Base-by-base conservation (phyloP, 2,113 vertebrate species). In the Psittacula cyanocephala region DNA sequence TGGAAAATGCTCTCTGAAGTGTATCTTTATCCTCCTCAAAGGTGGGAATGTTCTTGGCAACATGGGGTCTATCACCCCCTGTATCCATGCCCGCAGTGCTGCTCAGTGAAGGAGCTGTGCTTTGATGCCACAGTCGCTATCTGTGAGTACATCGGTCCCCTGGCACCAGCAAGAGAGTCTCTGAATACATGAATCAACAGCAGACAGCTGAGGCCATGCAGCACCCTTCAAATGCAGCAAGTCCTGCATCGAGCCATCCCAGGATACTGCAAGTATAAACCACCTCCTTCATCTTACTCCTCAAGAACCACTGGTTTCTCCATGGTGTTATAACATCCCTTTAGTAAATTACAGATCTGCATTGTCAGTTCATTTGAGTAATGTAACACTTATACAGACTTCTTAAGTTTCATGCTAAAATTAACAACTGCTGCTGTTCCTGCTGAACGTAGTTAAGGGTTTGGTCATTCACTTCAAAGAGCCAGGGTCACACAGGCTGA, bases 371-470 rank as follows among this genome's bases (percentile, higher is more conserved):
- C 59, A 35, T 35, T 62, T 10, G 57, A 82, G 91, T 87, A 35
- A 93, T 55, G 83, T 50, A 83, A 91, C 69, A 57, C 67, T 80
- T 16, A 25, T 0, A 7, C 19, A 29, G 63, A 55, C 53, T 53
- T 71, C 52, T 89, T 27, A 37, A 77, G 46, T 91, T 92, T 84
- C 78, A 64, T 55, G 47, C 74, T 93, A 92, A 93, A 88, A 92
- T 93, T 89, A 81, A 71, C 57, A 71, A 53, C 65, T 19, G 12
- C 25, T 81, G 59, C 82, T 94, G 49, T 18, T 77, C 49, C 88
- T 92, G 74, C 43, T 95, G 55, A 20, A 87, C 55, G 62, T 20
- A 69, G 78, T 75, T 65, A 71, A 35, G 53, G 62, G 78, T 80
- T 89, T 62, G 29, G 78, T 41, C 1, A 2, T 24, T 31, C 35